Evolutionary conservation across 2,797 vertebrate species (phyloP).

Genomic region (Argyrosomus regius): DNA sequence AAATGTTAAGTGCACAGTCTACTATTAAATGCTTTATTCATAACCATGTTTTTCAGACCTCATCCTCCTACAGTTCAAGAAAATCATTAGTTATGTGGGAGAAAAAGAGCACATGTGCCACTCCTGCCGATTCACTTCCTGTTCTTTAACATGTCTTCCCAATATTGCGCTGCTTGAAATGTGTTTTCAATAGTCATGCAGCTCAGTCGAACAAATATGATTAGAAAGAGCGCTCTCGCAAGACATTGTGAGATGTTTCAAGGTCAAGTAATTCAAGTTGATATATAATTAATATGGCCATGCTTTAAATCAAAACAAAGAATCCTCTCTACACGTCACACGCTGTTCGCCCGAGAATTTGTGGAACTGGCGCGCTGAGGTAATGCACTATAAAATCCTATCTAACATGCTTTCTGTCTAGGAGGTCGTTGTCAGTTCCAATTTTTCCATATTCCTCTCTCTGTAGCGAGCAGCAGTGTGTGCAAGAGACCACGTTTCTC

Average conservation of each 20-base stretch:
- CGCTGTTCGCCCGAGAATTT: constrained; percentile 36
- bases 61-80: constrained; percentile 18
- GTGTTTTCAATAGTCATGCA: constrained; percentile 47
- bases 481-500: constrained; percentile 31
- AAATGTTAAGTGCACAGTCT: constrained; percentile 5
- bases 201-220: constrained; percentile 46
- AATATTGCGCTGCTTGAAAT: constrained; percentile 33
- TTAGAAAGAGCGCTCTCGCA: constrained; percentile 36
- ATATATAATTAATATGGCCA: constrained; percentile 64
- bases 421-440: constrained; percentile 59
- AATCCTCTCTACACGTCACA: constrained; percentile 42
- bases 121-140: constrained; percentile 32
- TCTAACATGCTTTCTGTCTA: constrained; percentile 57
- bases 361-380: constrained; percentile 44
- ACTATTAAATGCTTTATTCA: constrained; percentile 40
- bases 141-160: constrained; percentile 35
- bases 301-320: constrained; percentile 68
- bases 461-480: constrained; percentile 13
- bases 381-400: constrained; percentile 55
- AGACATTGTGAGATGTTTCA: constrained; percentile 38
- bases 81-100: constrained; percentile 31
- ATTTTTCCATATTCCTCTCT: constrained; percentile 36
- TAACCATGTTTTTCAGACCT: not conserved
- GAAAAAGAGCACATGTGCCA: constrained; percentile 15
- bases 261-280: constrained; percentile 63